Evolutionary conservation across 2,888 invertebrate genomes (phyloP), one percentile per base, ranked within the genome.

Genomic region (Himalopsyche tibetana): DNA sequence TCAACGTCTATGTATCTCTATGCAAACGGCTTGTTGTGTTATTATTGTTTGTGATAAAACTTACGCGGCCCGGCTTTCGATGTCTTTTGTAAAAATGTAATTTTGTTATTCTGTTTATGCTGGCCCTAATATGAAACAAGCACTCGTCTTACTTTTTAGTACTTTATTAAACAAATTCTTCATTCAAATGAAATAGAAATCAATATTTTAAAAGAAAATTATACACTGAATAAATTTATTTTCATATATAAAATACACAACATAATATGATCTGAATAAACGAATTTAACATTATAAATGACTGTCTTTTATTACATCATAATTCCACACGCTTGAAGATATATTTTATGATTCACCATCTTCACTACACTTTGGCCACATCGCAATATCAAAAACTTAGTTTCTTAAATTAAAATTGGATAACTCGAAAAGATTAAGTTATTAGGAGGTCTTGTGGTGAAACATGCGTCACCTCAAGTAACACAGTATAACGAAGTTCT

Each of bases 181-280:
- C 74, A 15, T 74, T 74, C 74, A 74, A 74, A 36, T 74, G 6
- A 74, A 74, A 36, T 15, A 15, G 38, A 36, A 69, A 69, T 28
- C 40, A 80, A 84, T 84, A 38, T 38, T 84, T 36, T 82, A 55
- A 85, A 51, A 74, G 17, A 69, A 55, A 74, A 82, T 63, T 63
- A 85, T 85, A 82, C 74, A 80, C 51, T 38, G 36, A 81, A 83
- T 80, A 84, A 86, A 87, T 80, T 79, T 87, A 87, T 87, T 87
- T 87, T 87, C 87, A 63, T 87, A 87, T 86, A 36, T 86, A 84
- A 87, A 85, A 84, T 87, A 86, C 79, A 86, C 74, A 74, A 36
- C 74, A 86, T 79, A 86, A 88, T 74, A 85, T 86, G 84, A 87
- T 87, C 86, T 87, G 86, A 88, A 85, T 88, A 87, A 88, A 88